Conservation (phyloP, 2,888 invertebrate genomes). For the Nymphalis urticae region DNA sequence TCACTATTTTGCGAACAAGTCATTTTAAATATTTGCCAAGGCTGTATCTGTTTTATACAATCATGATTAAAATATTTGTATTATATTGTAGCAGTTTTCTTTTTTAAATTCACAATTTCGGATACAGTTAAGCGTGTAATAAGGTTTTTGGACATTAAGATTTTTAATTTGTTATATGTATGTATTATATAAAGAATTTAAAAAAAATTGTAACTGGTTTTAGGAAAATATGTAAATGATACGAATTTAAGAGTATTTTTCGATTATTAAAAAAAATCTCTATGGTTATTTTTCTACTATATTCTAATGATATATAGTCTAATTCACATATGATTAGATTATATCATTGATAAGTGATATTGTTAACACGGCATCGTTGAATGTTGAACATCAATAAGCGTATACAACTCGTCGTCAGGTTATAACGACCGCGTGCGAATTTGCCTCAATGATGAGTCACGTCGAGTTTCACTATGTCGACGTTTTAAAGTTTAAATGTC, state of each 20-base stretch:
- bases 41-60: neutral
- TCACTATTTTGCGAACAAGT: slow-evolving; percentile 19
- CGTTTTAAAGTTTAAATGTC: slow-evolving; percentile 31
- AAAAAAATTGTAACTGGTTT: no score
- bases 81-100: no score
- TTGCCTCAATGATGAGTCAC: slow-evolving; percentile 29
- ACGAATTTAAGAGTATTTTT: no score
- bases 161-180: no score
- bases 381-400: slow-evolving; percentile 14
- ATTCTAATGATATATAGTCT: no score
- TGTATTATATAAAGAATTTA: no score
- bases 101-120: no score
- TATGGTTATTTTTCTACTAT: no score
- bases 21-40: slow-evolving; percentile 24
- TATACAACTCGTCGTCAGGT: neutral
- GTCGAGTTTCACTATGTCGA: slow-evolving; percentile 18
- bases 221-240: no score
- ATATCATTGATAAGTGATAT: slow-evolving; percentile 27
- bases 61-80: neutral
- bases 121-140: no score
- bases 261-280: no score
- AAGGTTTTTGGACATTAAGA: no score
- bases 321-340: slow-evolving; percentile 5
- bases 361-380: slow-evolving; percentile 22
- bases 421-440: slow-evolving; percentile 36